Conservation (phyloP, 2,888 invertebrate genomes). For the Tinea pellionella region DNA sequence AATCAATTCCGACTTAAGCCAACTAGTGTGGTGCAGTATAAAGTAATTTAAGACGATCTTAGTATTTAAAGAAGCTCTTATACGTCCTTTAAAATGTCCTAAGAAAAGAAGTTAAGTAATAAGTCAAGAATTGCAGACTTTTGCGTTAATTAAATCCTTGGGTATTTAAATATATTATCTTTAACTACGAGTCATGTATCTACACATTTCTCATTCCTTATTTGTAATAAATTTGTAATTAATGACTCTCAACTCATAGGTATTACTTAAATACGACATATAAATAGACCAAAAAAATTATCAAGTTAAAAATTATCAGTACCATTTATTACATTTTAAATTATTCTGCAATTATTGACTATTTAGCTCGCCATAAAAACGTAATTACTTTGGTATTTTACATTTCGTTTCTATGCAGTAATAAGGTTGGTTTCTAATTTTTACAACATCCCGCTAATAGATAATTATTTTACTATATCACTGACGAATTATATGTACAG, state of each 20-base stretch:
- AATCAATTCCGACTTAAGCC: too few species aligned
- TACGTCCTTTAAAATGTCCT: too few species aligned
- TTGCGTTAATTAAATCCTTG: too few species aligned
- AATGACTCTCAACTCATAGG: background rate
- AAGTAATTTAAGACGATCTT: too few species aligned
- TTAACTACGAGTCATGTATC: too few species aligned
- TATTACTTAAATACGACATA: background rate
- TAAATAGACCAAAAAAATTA: slow-evolving; percentile 1
- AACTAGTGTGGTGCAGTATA: too few species aligned
- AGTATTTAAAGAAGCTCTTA: too few species aligned
- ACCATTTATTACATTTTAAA: background rate
- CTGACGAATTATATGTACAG: too few species aligned
- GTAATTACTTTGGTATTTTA: background rate
- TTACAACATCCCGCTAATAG: background rate
- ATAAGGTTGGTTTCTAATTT: slow-evolving; percentile 2
- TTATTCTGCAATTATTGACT: slow-evolving; percentile 3
- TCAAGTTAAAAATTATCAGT: slow-evolving; percentile 2
- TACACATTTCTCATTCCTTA: too few species aligned
- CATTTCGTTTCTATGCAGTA: background rate
- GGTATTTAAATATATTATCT: too few species aligned
- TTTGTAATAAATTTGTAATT: background rate
- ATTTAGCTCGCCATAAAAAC: background rate
- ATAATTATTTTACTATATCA: background rate
- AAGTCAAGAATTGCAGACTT: too few species aligned
- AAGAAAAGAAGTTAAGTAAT: too few species aligned